Base-by-base conservation (phyloP, 1,140 invertebrate genomes). In the Araneus ventricosus region DNA sequence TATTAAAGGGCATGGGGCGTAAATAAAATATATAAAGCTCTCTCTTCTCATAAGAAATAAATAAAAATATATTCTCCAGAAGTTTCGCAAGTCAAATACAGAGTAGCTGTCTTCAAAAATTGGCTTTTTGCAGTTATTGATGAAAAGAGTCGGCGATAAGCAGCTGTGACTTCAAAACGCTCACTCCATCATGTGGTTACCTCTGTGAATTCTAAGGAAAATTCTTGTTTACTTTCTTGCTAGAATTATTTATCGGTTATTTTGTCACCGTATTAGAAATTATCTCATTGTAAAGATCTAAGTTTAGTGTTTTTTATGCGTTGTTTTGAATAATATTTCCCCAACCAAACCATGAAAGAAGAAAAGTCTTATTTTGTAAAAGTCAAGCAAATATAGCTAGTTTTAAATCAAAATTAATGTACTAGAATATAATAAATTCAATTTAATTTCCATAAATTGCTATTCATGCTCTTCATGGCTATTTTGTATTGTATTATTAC, bases 11-110 rank as follows among this genome's bases (percentile, higher is more conserved):
- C 39, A 57, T 79, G 41, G 52, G 57, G 67, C 41, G 67, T 80
- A 80, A 89, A 79, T 57, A 89, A 79, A 79, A 59, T 79, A 89
- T 34, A 89, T 39, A 89, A 79, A 14, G 10, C 20, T 34, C 30
- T 10, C 17, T 89, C 45, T 75, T 4, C 63, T n/a, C 17, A 17
- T 34, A 3, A 22, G 3, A 89, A 14, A 34, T 24, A 52, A 79
- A 41, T 27, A 89, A 89, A 24, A 52, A 79, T 0, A 20, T 63
- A 52, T 37, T 88, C 59, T 7, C 0, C 0, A 63, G 14, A 89
- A 89, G 37, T 79, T 89, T 89, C 27, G 6, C 6, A 89, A 89
- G 67, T 79, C 67, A 57, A 80, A 34, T 52, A 37, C 27, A 30
- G 30, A 39, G 5, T 27, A 67, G 37, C 24, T 57, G 41, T 79